Percentiles rank a stretch among this genome's conserved stretches.
These are phyloP conservation scores for Microctenopoma lineatum DNA, from an alignment of 2,797 vertebrate genomes.

Conservation along the genomic window DNA sequence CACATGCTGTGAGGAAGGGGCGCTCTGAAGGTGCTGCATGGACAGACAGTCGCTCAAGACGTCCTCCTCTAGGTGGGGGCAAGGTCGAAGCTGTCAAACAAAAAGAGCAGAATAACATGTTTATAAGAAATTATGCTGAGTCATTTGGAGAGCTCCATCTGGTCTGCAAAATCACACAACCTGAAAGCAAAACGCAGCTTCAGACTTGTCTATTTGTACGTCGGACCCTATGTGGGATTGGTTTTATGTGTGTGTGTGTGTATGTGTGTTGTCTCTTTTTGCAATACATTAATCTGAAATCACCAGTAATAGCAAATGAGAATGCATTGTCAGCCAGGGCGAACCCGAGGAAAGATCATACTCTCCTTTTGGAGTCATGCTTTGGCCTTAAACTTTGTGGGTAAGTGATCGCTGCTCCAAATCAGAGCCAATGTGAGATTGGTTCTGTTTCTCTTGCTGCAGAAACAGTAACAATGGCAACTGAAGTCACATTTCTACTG, in stretches of 20 bases:
- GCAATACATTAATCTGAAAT: constrained; percentile 64
- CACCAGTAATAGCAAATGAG: constrained; percentile 54
- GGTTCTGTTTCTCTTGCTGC: constrained; percentile 64
- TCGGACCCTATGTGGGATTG: constrained; percentile 26
- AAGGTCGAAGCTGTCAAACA: constrained; percentile 86
- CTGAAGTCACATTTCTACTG: constrained; percentile 64
- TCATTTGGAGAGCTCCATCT: constrained; percentile 42
- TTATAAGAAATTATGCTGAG: constrained; percentile 21
- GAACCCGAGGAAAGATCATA: constrained; percentile 51
- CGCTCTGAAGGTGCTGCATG: constrained; percentile 89
- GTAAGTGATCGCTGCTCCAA: constrained; percentile 48
- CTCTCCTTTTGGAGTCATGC: constrained; percentile 60
- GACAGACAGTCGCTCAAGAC: constrained; percentile 90
- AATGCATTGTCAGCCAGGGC: constrained; percentile 49
- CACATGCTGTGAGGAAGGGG: constrained; percentile 85
- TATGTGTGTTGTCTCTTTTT: constrained; percentile 44
- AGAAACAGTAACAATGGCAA: constrained; percentile 53
- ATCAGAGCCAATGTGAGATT: constrained; percentile 57
- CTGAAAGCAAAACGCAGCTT: constrained; percentile 27
- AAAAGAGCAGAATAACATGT: constrained; percentile 41
- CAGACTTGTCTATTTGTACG: constrained; percentile 31
- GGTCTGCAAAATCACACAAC: constrained; percentile 47
- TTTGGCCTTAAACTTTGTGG: constrained; percentile 52
- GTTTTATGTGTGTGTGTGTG: background rate
- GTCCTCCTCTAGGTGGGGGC: constrained; percentile 89